Base-by-base conservation (phyloP, 2,888 invertebrate genomes). In the Netelia virgata region DNA sequence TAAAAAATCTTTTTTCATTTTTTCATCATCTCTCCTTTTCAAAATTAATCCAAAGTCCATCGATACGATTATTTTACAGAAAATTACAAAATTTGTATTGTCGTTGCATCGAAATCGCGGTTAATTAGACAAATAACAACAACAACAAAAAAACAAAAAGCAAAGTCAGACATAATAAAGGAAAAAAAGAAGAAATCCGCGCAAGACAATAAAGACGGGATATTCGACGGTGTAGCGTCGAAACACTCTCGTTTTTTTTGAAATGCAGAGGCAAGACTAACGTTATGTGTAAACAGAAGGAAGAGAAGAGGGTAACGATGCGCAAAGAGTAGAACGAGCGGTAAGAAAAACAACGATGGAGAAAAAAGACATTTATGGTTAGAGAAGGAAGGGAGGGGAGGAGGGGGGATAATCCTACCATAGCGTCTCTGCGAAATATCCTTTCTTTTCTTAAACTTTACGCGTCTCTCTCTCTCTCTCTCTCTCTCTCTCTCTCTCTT, bases 391-490 rank as follows among this genome's bases (percentile, higher is more conserved):
- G 66, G 74, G n/a, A 77, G 76, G 50, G 74, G 59, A 76, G 81
- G 82, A 23, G 69, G 66, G 55, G 55, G 9, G n/a, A 59, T 61
- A 64, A 83, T 70, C 74, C 69, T 47, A 28, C 53, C 70, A n/a
- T 53, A 73, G 61, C 43, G 76, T 23, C 75, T 70, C 41, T 53
- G 14, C 63, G 70, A 78, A 63, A 70, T 70, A 78, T 70, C 55
- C 53, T 23, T 70, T 70, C 41, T 53, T 78, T 68, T 28, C 41
- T 57, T 57, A 16, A 57, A 70, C 41, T 55, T 55, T 76, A 66
- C 43, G 57, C 57, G 43, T 76, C 9, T 57, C 66, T 57, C 66
- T 76, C 68, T 57, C 57, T 55, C 66, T 76, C n/a, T n/a, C n/a
- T n/a, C n/a, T n/a, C n/a, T n/a, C 43, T 76, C 9, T n/a, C 43